Conservation (phyloP, 2,113 vertebrate species). For the Tachysurus fulvidraco region DNA sequence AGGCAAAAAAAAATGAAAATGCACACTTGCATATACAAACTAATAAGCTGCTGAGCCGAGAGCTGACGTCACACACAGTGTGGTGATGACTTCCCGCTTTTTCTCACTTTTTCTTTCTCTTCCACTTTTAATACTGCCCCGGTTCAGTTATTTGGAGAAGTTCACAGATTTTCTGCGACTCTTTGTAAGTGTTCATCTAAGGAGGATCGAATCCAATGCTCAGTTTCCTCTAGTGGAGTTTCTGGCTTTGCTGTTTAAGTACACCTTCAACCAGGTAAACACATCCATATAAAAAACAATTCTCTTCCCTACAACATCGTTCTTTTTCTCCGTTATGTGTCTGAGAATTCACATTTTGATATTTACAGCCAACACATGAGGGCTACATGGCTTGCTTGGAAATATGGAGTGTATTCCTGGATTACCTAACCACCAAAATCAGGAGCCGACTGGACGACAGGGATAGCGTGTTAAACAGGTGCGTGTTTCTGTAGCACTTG, state of each 20-base stretch:
- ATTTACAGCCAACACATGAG: conserved; percentile 89
- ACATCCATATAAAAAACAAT: background rate
- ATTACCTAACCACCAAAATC: conserved; percentile 96
- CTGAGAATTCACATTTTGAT: conserved; percentile 34
- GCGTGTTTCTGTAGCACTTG: background rate
- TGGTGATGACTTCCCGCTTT: conserved; percentile 21
- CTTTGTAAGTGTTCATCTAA: conserved; percentile 94
- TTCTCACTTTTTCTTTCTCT: conserved; percentile 42
- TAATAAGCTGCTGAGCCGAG: conserved; percentile 9
- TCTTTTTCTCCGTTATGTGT: background rate
- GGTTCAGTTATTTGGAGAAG: conserved; percentile 93
- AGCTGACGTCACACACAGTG: background rate
- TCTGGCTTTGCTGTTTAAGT: conserved; percentile 92
- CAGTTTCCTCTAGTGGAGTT: conserved; percentile 97
- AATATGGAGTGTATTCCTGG: conserved; percentile 97
- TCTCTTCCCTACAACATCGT: background rate
- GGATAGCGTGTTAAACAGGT: conserved; percentile 93
- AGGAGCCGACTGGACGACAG: conserved; percentile 91
- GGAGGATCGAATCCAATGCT: conserved; percentile 93
- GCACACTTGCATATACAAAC: conserved; percentile 33
- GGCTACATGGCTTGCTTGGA: conserved; percentile 98
- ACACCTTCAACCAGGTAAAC: conserved; percentile 97
- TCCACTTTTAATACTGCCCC: conserved; percentile 58
- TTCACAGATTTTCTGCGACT: conserved; percentile 97
- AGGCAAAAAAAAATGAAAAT: conserved; percentile 23